Evolutionary conservation across 2,113 vertebrate genomes (phyloP), one percentile per base, ranked within the genome.

Genomic region (Trichomycterus rosablanca): DNA sequence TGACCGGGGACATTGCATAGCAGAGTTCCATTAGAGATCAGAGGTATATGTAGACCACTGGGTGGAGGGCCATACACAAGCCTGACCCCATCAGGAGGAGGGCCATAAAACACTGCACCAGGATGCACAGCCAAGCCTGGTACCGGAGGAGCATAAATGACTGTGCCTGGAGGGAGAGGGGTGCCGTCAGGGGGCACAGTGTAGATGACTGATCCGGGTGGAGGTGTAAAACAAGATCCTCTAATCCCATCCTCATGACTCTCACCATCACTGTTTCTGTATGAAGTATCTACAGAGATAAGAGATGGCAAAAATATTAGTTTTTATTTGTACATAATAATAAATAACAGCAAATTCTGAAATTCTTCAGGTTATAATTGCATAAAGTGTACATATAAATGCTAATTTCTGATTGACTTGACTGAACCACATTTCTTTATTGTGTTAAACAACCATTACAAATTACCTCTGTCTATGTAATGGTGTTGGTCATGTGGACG

Each of bases 1-100:
- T 92, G 91, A 0, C 79, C 83, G 0, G 84, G 86, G 12, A 92
- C 76, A 0, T 88, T 92, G 79, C 91, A 92, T 54, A 88, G 87
- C 42, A 92, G 86, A 8, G 84, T 63, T 3, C 85, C 87, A 10
- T 77, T 1, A 4, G 89, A 86, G 37, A 88, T 3, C 14, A 90
- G 67, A 0, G 89, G 88, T n/a, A 89, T 18, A 0, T 83, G 68
- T 50, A 87, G 73, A 71, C 50, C 74, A 1, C 81, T 58, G 37
- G 88, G 85, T 10, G 84, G 80, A 66, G 86, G 85, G 1, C 88
- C 86, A 32, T 35, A 86, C 4, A 89, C 40, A 2, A 83, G 61
- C 8, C 84, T 86, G 19, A 77, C 66, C 2, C 88, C 87, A 30
- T 67, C 16, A 19, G 89, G 87, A 54, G 88, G 78, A 0, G 86